These are phyloP conservation scores for Sardinella longiceps DNA, from an alignment of 2,797 vertebrate species.

Conservation along the genomic window DNA sequence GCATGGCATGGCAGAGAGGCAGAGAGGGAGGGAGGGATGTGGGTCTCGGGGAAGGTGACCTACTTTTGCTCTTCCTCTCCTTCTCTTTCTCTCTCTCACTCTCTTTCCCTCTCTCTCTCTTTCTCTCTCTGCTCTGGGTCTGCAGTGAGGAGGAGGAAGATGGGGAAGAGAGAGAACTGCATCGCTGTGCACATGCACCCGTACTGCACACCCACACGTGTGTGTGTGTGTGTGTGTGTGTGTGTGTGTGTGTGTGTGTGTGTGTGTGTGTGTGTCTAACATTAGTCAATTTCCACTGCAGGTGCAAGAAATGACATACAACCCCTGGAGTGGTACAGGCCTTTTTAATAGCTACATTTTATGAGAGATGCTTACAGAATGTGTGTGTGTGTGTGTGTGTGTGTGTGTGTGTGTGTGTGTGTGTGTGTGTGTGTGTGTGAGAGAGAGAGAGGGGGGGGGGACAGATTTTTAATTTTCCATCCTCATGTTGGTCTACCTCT, in stretches of 20 bases:
- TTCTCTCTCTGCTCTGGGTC: conserved; percentile 47
- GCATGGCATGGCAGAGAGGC: conserved; percentile 42
- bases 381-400: too few species aligned
- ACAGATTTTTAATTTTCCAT: conserved; percentile 34
- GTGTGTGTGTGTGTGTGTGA: neutral
- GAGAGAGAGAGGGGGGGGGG: too few species aligned
- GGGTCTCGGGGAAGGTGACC: conserved; percentile 74
- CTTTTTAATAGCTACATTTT: conserved; percentile 38
- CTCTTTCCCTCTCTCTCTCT: conserved; percentile 29
- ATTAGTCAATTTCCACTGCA: conserved; percentile 61
- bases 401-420: too few species aligned
- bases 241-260: too few species aligned
- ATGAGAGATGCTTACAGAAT: conserved; percentile 47
- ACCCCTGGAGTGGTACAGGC: conserved; percentile 44
- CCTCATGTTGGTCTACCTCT: conserved; percentile 1
- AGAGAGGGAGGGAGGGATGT: conserved; percentile 62
- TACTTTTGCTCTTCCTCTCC: conserved; percentile 65
- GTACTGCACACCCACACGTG: neutral
- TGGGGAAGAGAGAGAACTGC: conserved; percentile 9
- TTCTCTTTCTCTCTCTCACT: conserved; percentile 39
- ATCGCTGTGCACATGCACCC: conserved; percentile 41
- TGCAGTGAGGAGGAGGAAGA: conserved; percentile 48
- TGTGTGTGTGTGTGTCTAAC: conserved; percentile 15
- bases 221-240: too few species aligned
- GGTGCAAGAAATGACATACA: conserved; percentile 54